These are phyloP conservation scores for Paramormyrops hopkinsi DNA, from an alignment of 2,797 vertebrate species.

Conservation along the genomic window DNA sequence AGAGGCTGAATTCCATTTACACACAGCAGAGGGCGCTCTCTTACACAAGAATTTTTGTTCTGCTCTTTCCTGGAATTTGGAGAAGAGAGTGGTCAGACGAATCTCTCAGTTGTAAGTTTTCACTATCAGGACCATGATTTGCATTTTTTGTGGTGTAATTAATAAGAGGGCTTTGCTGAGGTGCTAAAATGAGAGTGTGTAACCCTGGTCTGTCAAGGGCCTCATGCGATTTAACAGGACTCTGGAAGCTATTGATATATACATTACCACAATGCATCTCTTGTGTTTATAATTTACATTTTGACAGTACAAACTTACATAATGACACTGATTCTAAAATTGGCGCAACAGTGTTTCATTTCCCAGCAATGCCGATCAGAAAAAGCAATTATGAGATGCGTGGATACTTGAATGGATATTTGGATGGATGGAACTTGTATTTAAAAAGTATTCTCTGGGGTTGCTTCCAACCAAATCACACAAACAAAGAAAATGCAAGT, in stretches of 20 bases:
- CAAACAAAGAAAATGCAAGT: not conserved
- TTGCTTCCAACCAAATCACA: not conserved
- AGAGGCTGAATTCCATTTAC: not conserved
- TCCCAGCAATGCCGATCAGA: not conserved
- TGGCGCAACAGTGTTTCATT: not conserved
- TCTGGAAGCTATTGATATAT: not conserved
- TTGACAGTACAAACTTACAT: not conserved
- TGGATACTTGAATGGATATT: not conserved
- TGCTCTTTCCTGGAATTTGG: not conserved
- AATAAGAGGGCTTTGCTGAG: not conserved
- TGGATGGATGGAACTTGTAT: constrained; percentile 1
- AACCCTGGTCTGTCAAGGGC: not conserved
- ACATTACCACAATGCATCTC: not conserved
- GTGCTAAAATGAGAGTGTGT: not conserved
- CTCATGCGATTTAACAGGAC: not conserved
- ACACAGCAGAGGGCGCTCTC: constrained; percentile 9
- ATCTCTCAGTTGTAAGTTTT: not conserved
- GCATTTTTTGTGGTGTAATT: not conserved
- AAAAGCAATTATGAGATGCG: not conserved
- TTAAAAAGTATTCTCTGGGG: not conserved
- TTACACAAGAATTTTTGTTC: not conserved
- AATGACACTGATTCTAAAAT: not conserved
- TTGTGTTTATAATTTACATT: not conserved
- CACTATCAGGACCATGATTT: not conserved
- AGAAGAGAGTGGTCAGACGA: not conserved